Base-by-base conservation (phyloP, 2,113 vertebrate genomes). In the Naja naja region DNA sequence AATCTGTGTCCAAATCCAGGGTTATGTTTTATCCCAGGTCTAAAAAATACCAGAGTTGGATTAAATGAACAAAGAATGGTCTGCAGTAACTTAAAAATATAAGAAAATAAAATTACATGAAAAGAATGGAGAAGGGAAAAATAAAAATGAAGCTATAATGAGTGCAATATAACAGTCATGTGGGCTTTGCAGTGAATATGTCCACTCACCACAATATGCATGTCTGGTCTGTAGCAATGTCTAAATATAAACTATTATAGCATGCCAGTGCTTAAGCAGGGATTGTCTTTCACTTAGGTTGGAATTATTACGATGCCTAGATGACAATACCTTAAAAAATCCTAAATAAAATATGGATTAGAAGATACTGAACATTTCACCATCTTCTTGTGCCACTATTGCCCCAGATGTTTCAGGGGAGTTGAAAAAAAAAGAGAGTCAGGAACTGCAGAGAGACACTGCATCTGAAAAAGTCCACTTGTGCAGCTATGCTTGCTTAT, bases 11-110 rank as follows among this genome's bases (percentile, higher is more conserved):
- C 18, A 92, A 39, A 58, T 56, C 39, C 0, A 52, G 55, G 3
- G 22, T 25, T 91, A 14, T n/a, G 93, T 49, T 94, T 93, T 93
- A 53, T 93, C 90, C 20, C 58, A 93, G 85, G 85, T 89, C 16
- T 86, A 47, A 89, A 20, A 74, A 91, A 64, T 85, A 30, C 5
- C 6, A 52, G 16, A 11, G 1, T 55, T 39, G 8, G 53, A 56
- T 22, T 55, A 55, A 55, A 88, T 56, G 39, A 88, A 7, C 27
- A 54, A 39, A 55, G 8, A 1, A 34, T 87, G 85, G 45, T 11
- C 47, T 49, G 11, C 45, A 47, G 25, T 47, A 86, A 86, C 49
- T 55, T 55, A 18, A 34, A 39, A 12, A 34, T 55, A 5, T 4
- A 54, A 55, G n/a, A 27, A 60, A 60, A 60, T 60, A 60, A 60